phyloP scores from a whole-genome alignment of 2,888 invertebrate genomes.

The Hirudinaria manillensis region DNA sequence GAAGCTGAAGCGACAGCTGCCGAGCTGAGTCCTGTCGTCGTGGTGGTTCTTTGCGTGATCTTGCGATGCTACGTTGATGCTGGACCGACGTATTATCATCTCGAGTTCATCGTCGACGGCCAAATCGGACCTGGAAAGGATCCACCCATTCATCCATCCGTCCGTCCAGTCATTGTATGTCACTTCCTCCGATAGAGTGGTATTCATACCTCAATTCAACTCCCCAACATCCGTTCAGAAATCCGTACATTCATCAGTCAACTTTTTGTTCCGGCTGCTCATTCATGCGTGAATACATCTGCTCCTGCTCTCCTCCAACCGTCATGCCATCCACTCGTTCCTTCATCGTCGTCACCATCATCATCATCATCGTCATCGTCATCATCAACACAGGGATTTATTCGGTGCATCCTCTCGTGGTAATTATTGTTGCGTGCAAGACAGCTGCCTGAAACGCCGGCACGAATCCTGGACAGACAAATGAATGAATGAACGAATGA shows the following conservation, averaged over 20 bases:
- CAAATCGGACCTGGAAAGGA: background rate
- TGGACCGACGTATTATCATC: slow-evolving; percentile 23
- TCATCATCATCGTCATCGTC: slow-evolving; percentile 22
- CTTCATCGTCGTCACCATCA: slow-evolving; percentile 9
- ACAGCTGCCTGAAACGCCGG: too few relatives aligned
- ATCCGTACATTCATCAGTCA: too few relatives aligned
- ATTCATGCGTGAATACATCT: too few relatives aligned
- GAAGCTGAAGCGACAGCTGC: background rate
- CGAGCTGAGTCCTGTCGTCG: background rate
- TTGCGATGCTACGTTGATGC: slow-evolving; percentile 3
- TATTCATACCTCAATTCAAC: too few relatives aligned
- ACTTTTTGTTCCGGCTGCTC: too few relatives aligned
- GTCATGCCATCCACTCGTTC: too few relatives aligned
- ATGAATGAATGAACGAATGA: slow-evolving; percentile 16
- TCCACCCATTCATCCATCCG: too few relatives aligned
- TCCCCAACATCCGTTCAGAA: too few relatives aligned
- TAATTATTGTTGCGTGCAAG: too few relatives aligned
- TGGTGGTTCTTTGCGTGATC: background rate
- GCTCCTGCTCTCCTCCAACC: too few relatives aligned
- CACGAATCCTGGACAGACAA: background rate
- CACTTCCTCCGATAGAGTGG: too few relatives aligned
- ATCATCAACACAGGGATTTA: slow-evolving; percentile 12
- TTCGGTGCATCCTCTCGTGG: slow-evolving; percentile 1
- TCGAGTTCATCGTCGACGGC: slow-evolving; percentile 22
- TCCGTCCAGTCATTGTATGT: too few relatives aligned